Evolutionary conservation across 2,797 vertebrate genomes (phyloP).

Genomic region (Salarias fasciatus): DNA sequence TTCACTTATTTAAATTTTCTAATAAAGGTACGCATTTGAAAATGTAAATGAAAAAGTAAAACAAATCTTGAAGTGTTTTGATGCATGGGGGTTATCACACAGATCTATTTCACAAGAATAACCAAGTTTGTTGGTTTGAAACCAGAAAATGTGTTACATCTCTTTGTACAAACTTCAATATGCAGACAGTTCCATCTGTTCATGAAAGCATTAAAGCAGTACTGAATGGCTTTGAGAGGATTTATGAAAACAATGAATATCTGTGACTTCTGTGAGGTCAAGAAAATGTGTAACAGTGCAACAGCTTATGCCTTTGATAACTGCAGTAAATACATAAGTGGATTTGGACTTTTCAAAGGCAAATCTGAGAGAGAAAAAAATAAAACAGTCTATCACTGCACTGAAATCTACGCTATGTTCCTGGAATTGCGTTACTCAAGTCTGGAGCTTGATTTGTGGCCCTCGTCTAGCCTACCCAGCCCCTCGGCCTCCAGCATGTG

Average conservation of each 20-base stretch:
- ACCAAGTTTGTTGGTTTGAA: too few species aligned
- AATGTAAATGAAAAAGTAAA: too few species aligned
- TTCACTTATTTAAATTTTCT: too few species aligned
- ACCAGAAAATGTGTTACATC: too few species aligned
- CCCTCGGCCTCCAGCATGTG: conserved; percentile 9
- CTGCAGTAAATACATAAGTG: conserved; percentile 22
- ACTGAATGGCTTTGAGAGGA: conserved; percentile 47
- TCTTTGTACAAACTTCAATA: neutral
- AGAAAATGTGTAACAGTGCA: conserved; percentile 21
- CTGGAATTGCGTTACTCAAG: conserved; percentile 4
- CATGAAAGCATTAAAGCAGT: conserved; percentile 35
- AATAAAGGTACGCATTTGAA: too few species aligned
- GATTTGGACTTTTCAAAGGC: conserved; percentile 38
- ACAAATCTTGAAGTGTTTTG: too few species aligned
- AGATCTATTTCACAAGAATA: too few species aligned
- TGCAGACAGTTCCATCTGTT: conserved; percentile 5
- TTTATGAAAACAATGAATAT: conserved; percentile 58
- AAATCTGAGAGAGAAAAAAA: neutral
- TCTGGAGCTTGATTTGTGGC: conserved; percentile 14
- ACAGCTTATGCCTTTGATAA: conserved; percentile 23
- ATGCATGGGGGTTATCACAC: too few species aligned
- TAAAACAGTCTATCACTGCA: neutral
- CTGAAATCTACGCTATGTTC: conserved; percentile 8
- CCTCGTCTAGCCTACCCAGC: conserved; percentile 18
- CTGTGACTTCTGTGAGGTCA: conserved; percentile 50